phyloP scores from a whole-genome alignment of 2,888 invertebrate genomes.

The Dynastes maya region DNA sequence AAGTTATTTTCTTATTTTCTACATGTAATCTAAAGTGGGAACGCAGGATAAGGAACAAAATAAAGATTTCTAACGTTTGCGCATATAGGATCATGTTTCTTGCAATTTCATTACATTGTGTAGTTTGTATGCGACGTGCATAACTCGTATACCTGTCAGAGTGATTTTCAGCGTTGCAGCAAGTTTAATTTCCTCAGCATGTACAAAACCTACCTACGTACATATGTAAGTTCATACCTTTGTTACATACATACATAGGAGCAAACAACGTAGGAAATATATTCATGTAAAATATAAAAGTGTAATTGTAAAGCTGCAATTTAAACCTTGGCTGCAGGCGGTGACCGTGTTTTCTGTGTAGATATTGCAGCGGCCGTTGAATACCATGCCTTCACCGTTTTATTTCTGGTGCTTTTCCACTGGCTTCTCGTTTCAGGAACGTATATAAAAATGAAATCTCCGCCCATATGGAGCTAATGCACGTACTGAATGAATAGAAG shows the following conservation, averaged over 20 bases:
- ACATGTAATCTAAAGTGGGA: too few relatives aligned
- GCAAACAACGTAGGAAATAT: background rate
- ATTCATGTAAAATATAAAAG: constrained; percentile 13
- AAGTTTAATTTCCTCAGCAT: background rate
- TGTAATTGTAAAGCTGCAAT: constrained; percentile 9
- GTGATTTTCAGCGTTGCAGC: background rate
- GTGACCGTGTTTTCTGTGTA: background rate
- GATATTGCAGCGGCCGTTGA: background rate
- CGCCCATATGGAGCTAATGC: background rate
- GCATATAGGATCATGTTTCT: background rate
- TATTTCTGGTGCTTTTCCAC: background rate
- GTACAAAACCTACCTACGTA: background rate
- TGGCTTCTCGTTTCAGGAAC: background rate
- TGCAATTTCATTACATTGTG: too few relatives aligned
- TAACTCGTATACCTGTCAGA: background rate
- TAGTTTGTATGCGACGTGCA: background rate
- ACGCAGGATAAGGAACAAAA: too few relatives aligned
- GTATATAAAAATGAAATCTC: background rate
- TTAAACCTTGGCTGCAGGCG: constrained; percentile 2
- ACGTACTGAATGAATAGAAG: background rate
- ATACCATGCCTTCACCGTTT: too few relatives aligned
- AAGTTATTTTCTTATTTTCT: too few relatives aligned
- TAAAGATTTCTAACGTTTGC: background rate
- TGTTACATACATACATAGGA: background rate
- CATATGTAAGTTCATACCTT: background rate